Conservation (phyloP, 1,140 invertebrate genomes). For the Bactericera cockerelli region DNA sequence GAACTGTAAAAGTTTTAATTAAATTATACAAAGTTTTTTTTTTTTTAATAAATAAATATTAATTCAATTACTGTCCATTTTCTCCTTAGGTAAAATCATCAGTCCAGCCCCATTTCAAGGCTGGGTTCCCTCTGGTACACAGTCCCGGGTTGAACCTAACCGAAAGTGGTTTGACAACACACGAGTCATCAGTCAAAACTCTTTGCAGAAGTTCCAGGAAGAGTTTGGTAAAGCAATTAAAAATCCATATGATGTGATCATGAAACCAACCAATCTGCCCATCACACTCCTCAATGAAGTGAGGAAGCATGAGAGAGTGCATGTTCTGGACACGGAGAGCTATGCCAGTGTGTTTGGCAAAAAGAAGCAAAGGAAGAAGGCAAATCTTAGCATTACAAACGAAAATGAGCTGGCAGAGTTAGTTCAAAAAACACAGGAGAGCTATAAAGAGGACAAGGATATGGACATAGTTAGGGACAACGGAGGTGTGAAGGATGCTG, state of each 20-base stretch:
- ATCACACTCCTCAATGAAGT: slow-evolving; percentile 89
- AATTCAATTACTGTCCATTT: too few species aligned
- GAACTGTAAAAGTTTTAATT: too few species aligned
- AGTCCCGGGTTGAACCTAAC: slow-evolving; percentile 89
- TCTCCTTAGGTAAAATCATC: slow-evolving; percentile 42
- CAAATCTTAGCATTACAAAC: slow-evolving; percentile 60
- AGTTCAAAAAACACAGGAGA: slow-evolving; percentile 49
- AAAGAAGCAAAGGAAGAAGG: slow-evolving; percentile 81
- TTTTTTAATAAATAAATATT: too few species aligned
- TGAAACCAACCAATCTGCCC: slow-evolving; percentile 90
- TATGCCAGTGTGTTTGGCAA: slow-evolving; percentile 91
- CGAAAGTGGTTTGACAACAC: slow-evolving; percentile 97
- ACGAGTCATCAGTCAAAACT: slow-evolving; percentile 78
- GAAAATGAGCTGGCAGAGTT: slow-evolving; percentile 51
- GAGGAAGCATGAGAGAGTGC: slow-evolving; percentile 75
- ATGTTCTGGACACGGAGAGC: slow-evolving; percentile 88
- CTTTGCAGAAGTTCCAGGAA: slow-evolving; percentile 92
- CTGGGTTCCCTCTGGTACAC: slow-evolving; percentile 69
- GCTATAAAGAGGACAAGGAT: slow-evolving; percentile 65
- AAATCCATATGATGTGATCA: slow-evolving; percentile 94
- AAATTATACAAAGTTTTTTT: too few species aligned
- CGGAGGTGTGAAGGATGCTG: slow-evolving; percentile 46
- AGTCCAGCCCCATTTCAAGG: slow-evolving; percentile 90
- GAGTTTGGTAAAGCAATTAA: slow-evolving; percentile 85
- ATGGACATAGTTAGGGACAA: slow-evolving; percentile 68